Conservation (phyloP, 1,140 invertebrate genomes). For the Listronotus bonariensis region DNA sequence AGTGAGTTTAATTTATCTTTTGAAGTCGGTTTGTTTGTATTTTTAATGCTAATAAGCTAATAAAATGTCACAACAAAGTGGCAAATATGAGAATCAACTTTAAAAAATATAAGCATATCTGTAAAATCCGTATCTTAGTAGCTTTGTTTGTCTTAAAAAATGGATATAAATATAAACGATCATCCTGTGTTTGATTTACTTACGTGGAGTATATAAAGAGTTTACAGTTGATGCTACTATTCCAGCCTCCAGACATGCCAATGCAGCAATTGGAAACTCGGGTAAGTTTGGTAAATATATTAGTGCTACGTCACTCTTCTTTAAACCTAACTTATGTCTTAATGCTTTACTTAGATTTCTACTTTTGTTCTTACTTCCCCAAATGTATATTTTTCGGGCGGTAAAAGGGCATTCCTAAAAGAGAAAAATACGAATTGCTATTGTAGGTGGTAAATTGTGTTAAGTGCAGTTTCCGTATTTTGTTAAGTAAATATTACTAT, state of each 20-base stretch:
- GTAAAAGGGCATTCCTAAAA: slow-evolving; percentile 71
- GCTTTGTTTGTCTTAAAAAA: too few species aligned
- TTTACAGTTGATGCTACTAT: slow-evolving; percentile 77
- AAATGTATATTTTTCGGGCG: slow-evolving; percentile 72
- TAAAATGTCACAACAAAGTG: too few species aligned
- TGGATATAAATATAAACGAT: too few species aligned
- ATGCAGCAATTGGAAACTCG: slow-evolving; percentile 69
- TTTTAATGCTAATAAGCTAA: too few species aligned
- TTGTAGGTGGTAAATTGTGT: neutral
- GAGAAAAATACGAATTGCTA: slow-evolving; percentile 7
- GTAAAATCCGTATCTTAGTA: too few species aligned
- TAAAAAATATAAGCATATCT: too few species aligned
- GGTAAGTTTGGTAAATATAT: slow-evolving; percentile 78
- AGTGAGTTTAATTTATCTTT: too few species aligned
- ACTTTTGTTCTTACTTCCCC: slow-evolving; percentile 64
- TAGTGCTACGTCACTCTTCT: slow-evolving; percentile 71
- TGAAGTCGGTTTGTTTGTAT: too few species aligned
- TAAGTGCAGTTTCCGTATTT: neutral
- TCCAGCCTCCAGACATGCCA: slow-evolving; percentile 73
- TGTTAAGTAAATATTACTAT: too few species aligned
- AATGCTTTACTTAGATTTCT: slow-evolving; percentile 72
- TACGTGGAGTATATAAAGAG: slow-evolving; percentile 76
- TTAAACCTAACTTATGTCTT: slow-evolving; percentile 66
- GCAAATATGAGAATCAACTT: too few species aligned
- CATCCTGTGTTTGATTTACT: too few species aligned